Evolutionary conservation across 2,113 vertebrate species (phyloP), one percentile per base, ranked within the genome.

Genomic region (Anser brachyrhynchus): DNA sequence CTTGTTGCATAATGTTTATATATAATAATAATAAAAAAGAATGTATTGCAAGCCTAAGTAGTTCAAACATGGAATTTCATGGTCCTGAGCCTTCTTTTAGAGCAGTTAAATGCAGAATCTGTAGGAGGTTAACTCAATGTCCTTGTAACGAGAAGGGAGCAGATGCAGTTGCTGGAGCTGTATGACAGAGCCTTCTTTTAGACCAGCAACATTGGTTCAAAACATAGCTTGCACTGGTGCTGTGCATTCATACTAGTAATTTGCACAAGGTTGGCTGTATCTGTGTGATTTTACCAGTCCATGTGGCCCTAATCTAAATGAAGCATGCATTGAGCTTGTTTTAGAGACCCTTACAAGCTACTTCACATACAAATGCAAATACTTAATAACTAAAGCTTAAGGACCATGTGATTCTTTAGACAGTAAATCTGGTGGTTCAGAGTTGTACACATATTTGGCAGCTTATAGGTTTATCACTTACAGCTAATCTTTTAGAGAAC

Each of bases 401-500:
- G 76, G 84, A 75, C 96, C 96, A 96, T 92, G 80, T 95, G 97
- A 89, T 81, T 94, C 89, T 66, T 78, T 49, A 84, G 92, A 59
- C 49, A 71, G 78, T 46, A 95, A 92, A 92, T 88, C 92, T 86
- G 71, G 43, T 90, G 75, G 76, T 69, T 90, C 52, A 20, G 90
- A 92, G 70, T 70, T 94, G 95, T 96, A 93, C 95, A 66, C 74
- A 39, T 96, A 90, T 84, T 96, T 84, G 84, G 79, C 89, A 97
- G 97, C 97, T 97, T 96, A 96, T 92, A 49, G 91, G 44, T 95
- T 97, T 97, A 91, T 97, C 89, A 41, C 87, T 66, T 54, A 44
- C 79, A 59, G 66, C 69, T 95, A 90, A 96, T 91, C 94, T 96
- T 90, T 35, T 73, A 65, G 59, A 92, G 82, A 92, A 72, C 84